A percentile compares a stretch with the other conserved stretches of the same genome.
These are phyloP conservation scores for Molothrus ater DNA, from an alignment of 2,797 vertebrate genomes.

Conservation along the genomic window DNA sequence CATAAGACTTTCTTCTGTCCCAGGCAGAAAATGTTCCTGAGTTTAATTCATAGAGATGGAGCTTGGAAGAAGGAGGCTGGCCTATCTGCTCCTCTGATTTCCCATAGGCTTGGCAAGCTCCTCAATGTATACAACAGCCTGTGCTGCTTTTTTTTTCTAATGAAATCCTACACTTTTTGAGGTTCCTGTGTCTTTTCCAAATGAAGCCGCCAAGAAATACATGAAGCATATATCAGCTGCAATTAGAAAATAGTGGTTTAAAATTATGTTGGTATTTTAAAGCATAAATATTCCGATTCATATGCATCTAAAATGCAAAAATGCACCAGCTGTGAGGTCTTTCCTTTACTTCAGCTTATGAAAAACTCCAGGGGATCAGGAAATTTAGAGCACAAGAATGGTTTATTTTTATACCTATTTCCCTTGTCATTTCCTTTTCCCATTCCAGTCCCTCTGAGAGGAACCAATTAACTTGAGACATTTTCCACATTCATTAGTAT, in stretches of 20 bases:
- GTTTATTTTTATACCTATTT: constrained; percentile 40
- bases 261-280: constrained; percentile 8
- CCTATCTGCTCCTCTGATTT: constrained; percentile 57
- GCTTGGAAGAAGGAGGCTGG: neutral
- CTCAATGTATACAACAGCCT: neutral
- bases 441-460: constrained; percentile 7
- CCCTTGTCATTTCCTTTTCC: constrained; percentile 45
- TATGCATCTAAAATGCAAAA: neutral
- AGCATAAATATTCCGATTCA: constrained; percentile 19
- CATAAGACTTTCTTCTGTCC: constrained; percentile 57
- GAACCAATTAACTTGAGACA: constrained; percentile 38
- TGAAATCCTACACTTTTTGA: constrained; percentile 19
- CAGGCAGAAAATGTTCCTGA: constrained; percentile 39
- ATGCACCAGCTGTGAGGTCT: constrained; percentile 10
- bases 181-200: constrained; percentile 38
- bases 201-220: constrained; percentile 53
- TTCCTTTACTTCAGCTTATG: constrained; percentile 31
- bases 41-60: neutral
- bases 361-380: constrained; percentile 20
- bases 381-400: neutral
- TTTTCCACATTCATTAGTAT: constrained; percentile 43
- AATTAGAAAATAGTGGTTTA: constrained; percentile 37
- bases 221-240: neutral
- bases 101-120: constrained; percentile 18
- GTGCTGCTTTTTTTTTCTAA: neutral